Evolutionary conservation across 2,888 invertebrate species (phyloP).

Genomic region (Keiferia lycopersicella): DNA sequence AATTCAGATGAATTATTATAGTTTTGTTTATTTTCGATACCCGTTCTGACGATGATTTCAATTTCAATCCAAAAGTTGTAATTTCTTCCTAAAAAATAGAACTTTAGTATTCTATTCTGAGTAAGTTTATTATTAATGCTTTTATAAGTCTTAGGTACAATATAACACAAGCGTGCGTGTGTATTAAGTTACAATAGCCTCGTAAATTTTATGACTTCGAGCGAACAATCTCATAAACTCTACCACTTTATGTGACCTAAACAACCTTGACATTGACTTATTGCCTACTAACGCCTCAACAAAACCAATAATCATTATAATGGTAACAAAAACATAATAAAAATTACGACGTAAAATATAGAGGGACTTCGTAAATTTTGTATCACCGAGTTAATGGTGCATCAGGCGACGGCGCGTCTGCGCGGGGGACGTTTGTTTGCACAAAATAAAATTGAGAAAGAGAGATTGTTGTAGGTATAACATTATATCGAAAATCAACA

Average conservation of each 20-base stretch:
- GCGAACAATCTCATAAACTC: slow-evolving; percentile 1
- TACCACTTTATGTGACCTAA: neutral
- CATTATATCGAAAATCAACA: too few relatives aligned
- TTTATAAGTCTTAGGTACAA: neutral
- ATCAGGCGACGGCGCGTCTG: slow-evolving; percentile 52
- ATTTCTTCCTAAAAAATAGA: too few relatives aligned
- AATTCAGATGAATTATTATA: neutral
- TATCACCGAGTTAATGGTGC: slow-evolving; percentile 48
- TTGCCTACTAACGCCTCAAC: neutral
- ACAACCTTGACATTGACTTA: slow-evolving; percentile 6
- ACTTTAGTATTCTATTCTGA: too few relatives aligned
- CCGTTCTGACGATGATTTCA: too few relatives aligned
- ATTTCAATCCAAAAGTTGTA: too few relatives aligned
- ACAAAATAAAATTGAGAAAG: neutral
- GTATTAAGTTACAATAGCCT: neutral
- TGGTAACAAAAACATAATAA: neutral
- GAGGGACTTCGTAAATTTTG: slow-evolving; percentile 29
- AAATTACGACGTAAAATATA: slow-evolving; percentile 31
- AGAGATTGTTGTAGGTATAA: too few relatives aligned
- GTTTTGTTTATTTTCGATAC: too few relatives aligned
- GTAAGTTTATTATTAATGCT: too few relatives aligned
- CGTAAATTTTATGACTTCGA: neutral
- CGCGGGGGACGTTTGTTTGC: slow-evolving; percentile 26
- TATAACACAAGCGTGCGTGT: neutral
- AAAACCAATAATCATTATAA: neutral